Evolutionary conservation across 2,113 vertebrate genomes (phyloP), one percentile per base, ranked within the genome.

Genomic region (Apistogramma diplotaenia): DNA sequence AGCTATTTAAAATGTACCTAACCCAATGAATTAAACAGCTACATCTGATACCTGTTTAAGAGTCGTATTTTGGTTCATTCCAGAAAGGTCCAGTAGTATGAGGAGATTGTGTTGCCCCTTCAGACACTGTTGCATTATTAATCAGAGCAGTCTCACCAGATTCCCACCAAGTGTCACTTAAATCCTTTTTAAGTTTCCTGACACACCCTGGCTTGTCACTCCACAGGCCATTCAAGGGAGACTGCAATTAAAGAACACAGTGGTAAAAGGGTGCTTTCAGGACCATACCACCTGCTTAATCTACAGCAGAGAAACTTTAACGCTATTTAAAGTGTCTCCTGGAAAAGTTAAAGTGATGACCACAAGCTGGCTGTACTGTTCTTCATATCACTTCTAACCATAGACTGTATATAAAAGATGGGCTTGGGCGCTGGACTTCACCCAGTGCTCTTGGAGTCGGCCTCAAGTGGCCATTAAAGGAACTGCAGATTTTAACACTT

Each of bases 71-170:
- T 70, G 54, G 80, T 40, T 76, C 29, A 60, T 80, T 84, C 74
- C 3, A 76, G 40, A 72, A 74, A 83, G 46, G 62, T 83, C 46
- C 58, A n/a, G 31, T 5, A 23, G 71, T 83, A 31, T 58, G 13
- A 70, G 78, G 54, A 78, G 81, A 89, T 85, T 82, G 73, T 88
- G 58, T 90, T 87, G 86, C 80, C 81, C 65, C 81, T 72, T 84
- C 83, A 89, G 86, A 88, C 85, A 15, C 56, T 76, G n/a, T 6
- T 92, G 67, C 82, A 91, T 89, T 90, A 91, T 92, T 92, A 78
- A 91, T 80, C 19, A 56, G 43, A 82, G 60, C 72, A 65, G 86
- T 89, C 79, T 85, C 74, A 71, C 79, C 62, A 65, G 49, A 40
- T 87, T 62, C 73, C 72, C 83, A 83, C 65, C 82, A 51, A 7